Percentiles rank a stretch among this genome's conserved stretches.
phyloP scores from a whole-genome alignment of 2,888 invertebrate species.

The Odiellus spinosus region DNA sequence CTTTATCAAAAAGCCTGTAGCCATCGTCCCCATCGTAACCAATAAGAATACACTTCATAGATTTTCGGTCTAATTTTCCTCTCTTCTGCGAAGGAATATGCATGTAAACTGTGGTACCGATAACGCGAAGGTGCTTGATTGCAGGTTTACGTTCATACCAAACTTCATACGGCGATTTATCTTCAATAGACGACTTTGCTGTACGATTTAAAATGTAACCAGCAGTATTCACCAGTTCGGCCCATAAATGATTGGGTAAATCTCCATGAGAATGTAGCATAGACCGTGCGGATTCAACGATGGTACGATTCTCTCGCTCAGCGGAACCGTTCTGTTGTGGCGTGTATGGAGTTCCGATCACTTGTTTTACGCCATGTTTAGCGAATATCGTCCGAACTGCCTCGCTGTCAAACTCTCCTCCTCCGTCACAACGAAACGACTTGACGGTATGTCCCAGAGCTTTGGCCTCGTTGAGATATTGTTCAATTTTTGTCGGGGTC shows the following conservation, averaged over 20 bases:
- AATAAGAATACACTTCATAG: conserved; percentile 9
- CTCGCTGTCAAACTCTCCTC: conserved; percentile 11
- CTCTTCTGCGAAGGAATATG: conserved; percentile 12
- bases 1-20: background rate
- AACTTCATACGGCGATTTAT: conserved; percentile 11
- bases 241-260: background rate
- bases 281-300: background rate
- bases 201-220: conserved; percentile 1
- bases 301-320: background rate
- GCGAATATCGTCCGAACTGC: conserved; percentile 4
- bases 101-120: conserved; percentile 10
- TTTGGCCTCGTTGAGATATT: background rate
- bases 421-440: conserved; percentile 9
- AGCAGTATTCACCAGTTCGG: conserved; percentile 2
- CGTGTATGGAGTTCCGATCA: background rate
- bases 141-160: conserved; percentile 10
- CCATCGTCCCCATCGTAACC: conserved; percentile 11
- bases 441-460: conserved; percentile 4
- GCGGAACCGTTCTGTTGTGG: background rate
- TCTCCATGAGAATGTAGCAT: background rate
- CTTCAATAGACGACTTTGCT: conserved; percentile 4
- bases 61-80: conserved; percentile 13
- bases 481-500: background rate
- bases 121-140: conserved; percentile 11
- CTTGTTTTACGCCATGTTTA: background rate